phyloP scores from a whole-genome alignment of 2,888 invertebrate genomes.

The Pseudococcus viburni region DNA sequence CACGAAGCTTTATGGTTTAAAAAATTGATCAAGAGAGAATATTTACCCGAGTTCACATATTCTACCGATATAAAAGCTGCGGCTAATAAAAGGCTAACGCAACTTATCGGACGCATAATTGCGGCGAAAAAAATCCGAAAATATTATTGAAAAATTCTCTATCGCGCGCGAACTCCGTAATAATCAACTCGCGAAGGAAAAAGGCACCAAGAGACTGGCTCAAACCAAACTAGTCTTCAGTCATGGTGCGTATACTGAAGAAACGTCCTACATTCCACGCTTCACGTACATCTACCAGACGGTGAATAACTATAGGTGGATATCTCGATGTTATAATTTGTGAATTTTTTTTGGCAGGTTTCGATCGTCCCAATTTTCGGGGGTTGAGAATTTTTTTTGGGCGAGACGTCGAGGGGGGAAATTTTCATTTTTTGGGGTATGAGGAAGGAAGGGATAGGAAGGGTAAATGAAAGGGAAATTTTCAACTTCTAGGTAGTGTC shows the following conservation, averaged over 20 bases:
- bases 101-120: slow-evolving; percentile 53
- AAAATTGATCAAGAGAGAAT: neutral
- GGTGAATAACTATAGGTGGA: neutral
- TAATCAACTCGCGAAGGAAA: slow-evolving; percentile 61
- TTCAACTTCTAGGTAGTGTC: no score
- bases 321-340: neutral
- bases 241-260: slow-evolving; percentile 51
- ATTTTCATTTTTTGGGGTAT: no score
- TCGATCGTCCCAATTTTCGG: neutral
- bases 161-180: slow-evolving; percentile 53
- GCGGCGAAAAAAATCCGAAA: slow-evolving; percentile 3
- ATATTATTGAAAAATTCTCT: slow-evolving; percentile 9
- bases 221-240: slow-evolving; percentile 50
- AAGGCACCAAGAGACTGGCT: slow-evolving; percentile 63
- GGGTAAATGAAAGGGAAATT: no score
- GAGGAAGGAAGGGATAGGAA: no score
- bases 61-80: slow-evolving; percentile 30
- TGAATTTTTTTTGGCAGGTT: neutral
- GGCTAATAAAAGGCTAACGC: slow-evolving; percentile 41
- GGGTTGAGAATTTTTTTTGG: neutral
- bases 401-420: neutral
- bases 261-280: slow-evolving; percentile 61
- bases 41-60: slow-evolving; percentile 17
- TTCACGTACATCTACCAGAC: slow-evolving; percentile 59
- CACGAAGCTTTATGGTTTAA: neutral